Base-by-base conservation (phyloP, 2,888 invertebrate genomes). In the Acronicta alni region DNA sequence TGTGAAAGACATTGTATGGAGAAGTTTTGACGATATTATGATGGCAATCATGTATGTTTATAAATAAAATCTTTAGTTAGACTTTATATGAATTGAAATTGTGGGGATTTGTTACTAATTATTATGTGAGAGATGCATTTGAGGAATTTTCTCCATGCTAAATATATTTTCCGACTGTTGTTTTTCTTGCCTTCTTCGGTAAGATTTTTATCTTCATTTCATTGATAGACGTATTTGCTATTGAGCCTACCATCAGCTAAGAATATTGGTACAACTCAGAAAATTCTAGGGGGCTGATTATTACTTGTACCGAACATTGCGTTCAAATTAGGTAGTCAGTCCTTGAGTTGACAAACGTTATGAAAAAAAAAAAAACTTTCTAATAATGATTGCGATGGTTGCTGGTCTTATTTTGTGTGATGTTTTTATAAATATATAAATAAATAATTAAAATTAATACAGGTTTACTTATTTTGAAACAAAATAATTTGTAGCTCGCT, bases 31-130 rank as follows among this genome's bases (percentile, higher is more conserved):
- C 42, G 26, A 35, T 45, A 54, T 52, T 37, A 42, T 38, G 43
- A 38, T 58, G 69, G 54, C 49, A 71, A 65, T 75, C 60, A 61
- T 70, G 71, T 57, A 7, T 68, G 45, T 59, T 23, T 57, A 55
- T 49, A 35, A 54, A 47, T 72, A 67, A 58, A 73, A 35, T 35
- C 63, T 73, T 73, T 73, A 71, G 74, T 74, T 74, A 63, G 70
- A 55, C 46, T 58, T 43, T 72, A 51, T 57, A 56, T 53, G 53
- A 64, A 57, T 69, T 57, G 57, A 55, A 54, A 69, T 59, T 74
- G 58, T 35, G 48, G 59, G 54, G 54, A 57, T 69, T 73, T 58
- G 48, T 68, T 72, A 44, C 12, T 70, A 49, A 42, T 35, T 53
- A 43, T 49, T 44, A n/a, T 14, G 12, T 42, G 14, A 17, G 1